A percentile compares a stretch with the other conserved stretches of the same genome.
These are phyloP conservation scores for Falco novaeseelandiae DNA, from an alignment of 2,797 vertebrate genomes.

Conservation along the genomic window DNA sequence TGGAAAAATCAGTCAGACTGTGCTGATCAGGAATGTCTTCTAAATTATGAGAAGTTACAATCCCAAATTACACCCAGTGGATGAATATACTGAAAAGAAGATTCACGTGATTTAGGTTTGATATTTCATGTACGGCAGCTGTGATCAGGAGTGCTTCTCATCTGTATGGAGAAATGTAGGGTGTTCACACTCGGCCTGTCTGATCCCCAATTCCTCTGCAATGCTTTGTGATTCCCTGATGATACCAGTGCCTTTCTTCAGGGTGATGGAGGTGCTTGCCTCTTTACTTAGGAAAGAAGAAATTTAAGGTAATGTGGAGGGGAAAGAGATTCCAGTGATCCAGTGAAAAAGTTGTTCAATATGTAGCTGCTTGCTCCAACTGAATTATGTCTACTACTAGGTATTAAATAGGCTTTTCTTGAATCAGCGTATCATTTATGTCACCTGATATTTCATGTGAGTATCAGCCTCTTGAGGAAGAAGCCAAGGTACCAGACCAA, in stretches of 20 bases:
- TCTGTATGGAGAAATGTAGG: rapidly evolving
- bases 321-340: not conserved
- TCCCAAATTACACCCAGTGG: not conserved
- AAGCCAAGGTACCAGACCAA: not conserved
- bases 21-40: not conserved
- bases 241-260: rapidly evolving
- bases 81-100: not conserved
- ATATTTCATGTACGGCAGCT: not conserved
- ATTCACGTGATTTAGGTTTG: not conserved
- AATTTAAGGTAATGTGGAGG: not conserved
- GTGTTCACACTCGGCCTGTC: not conserved
- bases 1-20: not conserved
- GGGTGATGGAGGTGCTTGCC: not conserved
- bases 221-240: not conserved
- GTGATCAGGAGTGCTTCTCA: not conserved
- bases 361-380: not conserved
- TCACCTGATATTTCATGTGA: rapidly evolving
- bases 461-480: not conserved
- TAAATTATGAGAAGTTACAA: not conserved
- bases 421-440: not conserved
- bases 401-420: not conserved
- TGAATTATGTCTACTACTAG: not conserved
- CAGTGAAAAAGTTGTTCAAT: not conserved
- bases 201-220: not conserved
- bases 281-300: not conserved